These are phyloP conservation scores for Dinoponera quadriceps DNA, from an alignment of 1,140 invertebrate genomes.

Conservation along the genomic window DNA sequence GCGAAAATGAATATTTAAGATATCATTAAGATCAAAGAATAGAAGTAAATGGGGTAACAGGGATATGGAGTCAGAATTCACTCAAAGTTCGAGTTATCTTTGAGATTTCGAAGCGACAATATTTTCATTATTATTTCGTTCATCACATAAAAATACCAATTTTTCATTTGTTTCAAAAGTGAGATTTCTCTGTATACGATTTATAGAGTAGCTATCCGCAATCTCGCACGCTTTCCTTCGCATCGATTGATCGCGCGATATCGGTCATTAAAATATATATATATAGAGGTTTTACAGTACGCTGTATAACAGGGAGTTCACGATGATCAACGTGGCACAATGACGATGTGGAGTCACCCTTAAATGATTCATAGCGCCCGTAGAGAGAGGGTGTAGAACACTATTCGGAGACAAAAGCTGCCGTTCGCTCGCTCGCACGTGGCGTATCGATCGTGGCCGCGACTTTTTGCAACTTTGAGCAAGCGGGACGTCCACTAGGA, in stretches of 20 bases:
- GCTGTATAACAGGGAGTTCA: not conserved
- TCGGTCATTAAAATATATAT: not conserved
- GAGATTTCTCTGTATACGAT: no score
- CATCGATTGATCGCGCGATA: not conserved
- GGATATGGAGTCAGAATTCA: no score
- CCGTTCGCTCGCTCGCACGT: not conserved
- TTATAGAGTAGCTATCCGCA: no score
- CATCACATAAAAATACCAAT: not conserved
- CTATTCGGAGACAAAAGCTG: slow-evolving; percentile 23
- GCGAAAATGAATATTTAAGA: no score
- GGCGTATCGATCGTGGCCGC: slow-evolving; percentile 23
- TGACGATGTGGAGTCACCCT: slow-evolving; percentile 24
- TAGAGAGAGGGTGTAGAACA: slow-evolving; percentile 16
- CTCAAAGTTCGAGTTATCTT: no score
- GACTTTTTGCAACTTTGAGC: slow-evolving; percentile 36
- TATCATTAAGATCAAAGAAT: no score
- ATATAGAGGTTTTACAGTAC: not conserved
- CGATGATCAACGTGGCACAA: slow-evolving; percentile 19
- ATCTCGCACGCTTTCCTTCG: not conserved
- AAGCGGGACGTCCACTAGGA: not conserved
- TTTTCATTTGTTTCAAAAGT: not conserved
- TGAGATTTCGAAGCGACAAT: no score
- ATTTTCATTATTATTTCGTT: no score
- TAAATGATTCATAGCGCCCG: slow-evolving; percentile 49
- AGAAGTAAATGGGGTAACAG: no score